Conservation (phyloP, 1,140 invertebrate genomes). For the Euura saliciscinereae region DNA sequence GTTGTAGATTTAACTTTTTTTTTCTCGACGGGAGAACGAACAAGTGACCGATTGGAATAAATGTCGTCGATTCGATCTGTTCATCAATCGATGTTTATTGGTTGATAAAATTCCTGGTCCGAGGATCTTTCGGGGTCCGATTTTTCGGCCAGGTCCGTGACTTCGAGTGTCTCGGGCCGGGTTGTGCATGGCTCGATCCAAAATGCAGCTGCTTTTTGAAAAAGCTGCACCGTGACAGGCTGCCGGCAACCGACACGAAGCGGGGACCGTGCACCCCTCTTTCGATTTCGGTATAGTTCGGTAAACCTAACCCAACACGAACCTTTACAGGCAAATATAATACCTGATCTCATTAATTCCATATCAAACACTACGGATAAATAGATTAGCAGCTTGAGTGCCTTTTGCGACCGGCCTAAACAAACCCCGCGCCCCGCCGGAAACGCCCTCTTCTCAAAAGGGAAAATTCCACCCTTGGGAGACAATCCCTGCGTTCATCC, state of each 20-base stretch:
- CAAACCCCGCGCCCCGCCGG: conserved; percentile 39
- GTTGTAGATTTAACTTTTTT: too few relatives aligned
- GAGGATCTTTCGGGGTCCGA: too few relatives aligned
- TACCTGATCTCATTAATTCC: conserved; percentile 56
- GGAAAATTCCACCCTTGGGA: conserved; percentile 15
- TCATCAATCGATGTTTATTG: too few relatives aligned
- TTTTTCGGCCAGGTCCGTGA: not conserved
- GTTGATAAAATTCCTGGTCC: too few relatives aligned
- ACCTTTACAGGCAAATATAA: conserved; percentile 36
- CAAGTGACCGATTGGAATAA: too few relatives aligned
- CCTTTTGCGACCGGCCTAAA: conserved; percentile 51
- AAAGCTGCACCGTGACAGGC: conserved; percentile 5
- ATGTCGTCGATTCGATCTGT: too few relatives aligned
- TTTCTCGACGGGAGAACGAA: too few relatives aligned
- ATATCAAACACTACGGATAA: conserved; percentile 60
- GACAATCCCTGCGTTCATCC: conserved; percentile 28
- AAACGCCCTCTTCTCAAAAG: conserved; percentile 24
- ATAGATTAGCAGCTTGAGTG: conserved; percentile 60
- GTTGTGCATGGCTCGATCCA: not conserved
- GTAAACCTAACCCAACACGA: conserved; percentile 21
- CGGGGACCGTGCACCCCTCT: not conserved
- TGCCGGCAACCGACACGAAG: too few relatives aligned
- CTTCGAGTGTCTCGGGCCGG: not conserved
- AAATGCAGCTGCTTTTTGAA: conserved; percentile 8
- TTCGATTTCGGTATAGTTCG: not conserved